Percentiles rank a stretch among this genome's conserved stretches.
Evolutionary conservation across 37 sponge, comb jelly and placozoan species (phyloP).

Genomic region (Crambe crambe): DNA sequence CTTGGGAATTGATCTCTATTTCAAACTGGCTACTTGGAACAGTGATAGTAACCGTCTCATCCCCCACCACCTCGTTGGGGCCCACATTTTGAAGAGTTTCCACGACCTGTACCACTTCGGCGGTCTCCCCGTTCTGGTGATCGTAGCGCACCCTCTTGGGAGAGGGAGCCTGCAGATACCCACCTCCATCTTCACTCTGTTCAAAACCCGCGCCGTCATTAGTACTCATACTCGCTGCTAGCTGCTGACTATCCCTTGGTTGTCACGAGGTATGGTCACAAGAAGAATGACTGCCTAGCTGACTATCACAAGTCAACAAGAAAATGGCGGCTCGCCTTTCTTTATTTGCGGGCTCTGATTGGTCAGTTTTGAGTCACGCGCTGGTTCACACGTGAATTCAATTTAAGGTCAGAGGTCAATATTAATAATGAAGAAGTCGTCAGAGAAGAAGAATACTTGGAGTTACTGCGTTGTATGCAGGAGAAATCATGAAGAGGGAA

Average conservation of each 20-base stretch:
- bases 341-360: constrained; percentile 1
- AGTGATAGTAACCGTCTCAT: constrained; percentile 30
- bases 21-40: constrained; percentile 65
- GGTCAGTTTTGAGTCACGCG: constrained; percentile 4
- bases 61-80: neutral
- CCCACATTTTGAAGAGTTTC: constrained; percentile 6
- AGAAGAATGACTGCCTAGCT: constrained; percentile 5
- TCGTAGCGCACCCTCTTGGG: constrained; percentile 43
- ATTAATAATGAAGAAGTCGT: neutral
- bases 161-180: neutral
- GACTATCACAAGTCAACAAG: constrained; percentile 16
- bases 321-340: constrained; percentile 17
- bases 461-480: constrained; percentile 62
- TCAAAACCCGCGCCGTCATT: constrained; percentile 36
- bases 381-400: neutral
- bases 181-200: constrained; percentile 4
- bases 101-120: neutral
- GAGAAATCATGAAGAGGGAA: constrained; percentile 67
- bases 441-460: neutral
- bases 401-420: constrained; percentile 18
- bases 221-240: constrained; percentile 10
- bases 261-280: constrained; percentile 46
- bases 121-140: neutral
- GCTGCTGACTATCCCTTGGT: constrained; percentile 2
- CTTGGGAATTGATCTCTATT: constrained; percentile 59